Evolutionary conservation across 1,140 invertebrate species (phyloP).

Genomic region (Drosophila pruinosa): DNA sequence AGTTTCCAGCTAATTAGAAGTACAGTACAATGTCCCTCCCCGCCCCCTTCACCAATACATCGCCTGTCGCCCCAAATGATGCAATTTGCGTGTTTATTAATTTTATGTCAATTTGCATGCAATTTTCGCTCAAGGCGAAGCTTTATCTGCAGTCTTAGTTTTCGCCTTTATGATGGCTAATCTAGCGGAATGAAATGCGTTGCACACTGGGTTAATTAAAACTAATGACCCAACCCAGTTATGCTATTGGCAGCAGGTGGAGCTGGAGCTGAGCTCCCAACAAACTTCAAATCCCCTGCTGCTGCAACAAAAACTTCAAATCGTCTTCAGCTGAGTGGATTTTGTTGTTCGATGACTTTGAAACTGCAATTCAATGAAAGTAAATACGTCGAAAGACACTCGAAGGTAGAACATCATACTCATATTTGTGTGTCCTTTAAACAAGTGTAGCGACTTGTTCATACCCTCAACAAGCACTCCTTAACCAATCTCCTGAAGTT

Average conservation of each 20-base stretch:
- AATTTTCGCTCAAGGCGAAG: constrained; percentile 69
- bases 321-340: constrained; percentile 55
- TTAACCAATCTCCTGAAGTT: no score
- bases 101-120: constrained; percentile 78
- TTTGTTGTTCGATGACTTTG: constrained; percentile 63
- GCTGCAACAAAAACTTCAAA: constrained; percentile 19
- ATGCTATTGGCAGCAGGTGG: constrained; percentile 25
- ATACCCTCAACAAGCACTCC: no score
- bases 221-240: constrained; percentile 52
- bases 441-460: background rate
- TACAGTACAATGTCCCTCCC: constrained; percentile 1
- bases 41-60: background rate
- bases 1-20: constrained; percentile 73
- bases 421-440: background rate
- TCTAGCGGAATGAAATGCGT: constrained; percentile 57
- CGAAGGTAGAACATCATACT: constrained; percentile 57
- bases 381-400: constrained; percentile 32
- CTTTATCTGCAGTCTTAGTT: constrained; percentile 26
- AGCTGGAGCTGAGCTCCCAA: background rate
- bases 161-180: constrained; percentile 50
- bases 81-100: constrained; percentile 77
- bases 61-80: background rate
- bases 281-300: constrained; percentile 13
- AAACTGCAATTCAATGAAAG: constrained; percentile 62
- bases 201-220: constrained; percentile 63